Evolutionary conservation across 1,140 invertebrate species (phyloP).

Genomic region (Samia ricini): DNA sequence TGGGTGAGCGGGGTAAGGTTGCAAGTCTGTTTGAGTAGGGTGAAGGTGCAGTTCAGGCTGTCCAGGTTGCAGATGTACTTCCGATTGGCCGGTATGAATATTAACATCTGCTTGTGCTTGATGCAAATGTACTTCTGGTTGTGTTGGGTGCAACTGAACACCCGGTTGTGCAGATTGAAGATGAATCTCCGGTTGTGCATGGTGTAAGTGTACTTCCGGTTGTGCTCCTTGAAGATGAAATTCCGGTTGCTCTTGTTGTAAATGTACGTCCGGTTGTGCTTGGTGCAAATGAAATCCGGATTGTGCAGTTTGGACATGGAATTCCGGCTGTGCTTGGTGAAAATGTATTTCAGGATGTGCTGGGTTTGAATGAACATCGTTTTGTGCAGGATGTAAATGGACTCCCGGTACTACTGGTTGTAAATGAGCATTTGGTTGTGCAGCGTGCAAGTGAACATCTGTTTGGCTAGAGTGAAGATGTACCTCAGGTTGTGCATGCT

Average conservation of each 20-base stretch:
- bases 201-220: conserved; percentile 2
- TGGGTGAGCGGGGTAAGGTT: conserved; percentile 17
- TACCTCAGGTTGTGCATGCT: conserved; percentile 15
- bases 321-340: conserved; percentile 12
- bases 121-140: conserved; percentile 10
- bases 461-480: conserved; percentile 13
- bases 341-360: conserved; percentile 18
- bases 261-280: conserved; percentile 10
- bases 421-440: conserved; percentile 18
- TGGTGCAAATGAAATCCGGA: conserved; percentile 21
- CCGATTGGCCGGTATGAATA: conserved; percentile 12
- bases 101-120: conserved; percentile 4
- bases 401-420: conserved; percentile 10
- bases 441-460: conserved; percentile 13
- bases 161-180: conserved; percentile 5
- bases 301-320: conserved; percentile 21
- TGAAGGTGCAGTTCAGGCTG: conserved; percentile 15
- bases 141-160: conserved; percentile 7
- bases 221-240: conserved; percentile 2
- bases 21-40: conserved; percentile 19
- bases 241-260: conserved; percentile 3
- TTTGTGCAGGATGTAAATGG: conserved; percentile 19
- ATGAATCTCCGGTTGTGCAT: conserved; percentile 1
- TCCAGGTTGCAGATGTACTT: conserved; percentile 17
- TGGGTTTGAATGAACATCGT: conserved; percentile 17